Base-by-base conservation (phyloP, 2,888 invertebrate genomes). In the Hedychridium roseum region DNA sequence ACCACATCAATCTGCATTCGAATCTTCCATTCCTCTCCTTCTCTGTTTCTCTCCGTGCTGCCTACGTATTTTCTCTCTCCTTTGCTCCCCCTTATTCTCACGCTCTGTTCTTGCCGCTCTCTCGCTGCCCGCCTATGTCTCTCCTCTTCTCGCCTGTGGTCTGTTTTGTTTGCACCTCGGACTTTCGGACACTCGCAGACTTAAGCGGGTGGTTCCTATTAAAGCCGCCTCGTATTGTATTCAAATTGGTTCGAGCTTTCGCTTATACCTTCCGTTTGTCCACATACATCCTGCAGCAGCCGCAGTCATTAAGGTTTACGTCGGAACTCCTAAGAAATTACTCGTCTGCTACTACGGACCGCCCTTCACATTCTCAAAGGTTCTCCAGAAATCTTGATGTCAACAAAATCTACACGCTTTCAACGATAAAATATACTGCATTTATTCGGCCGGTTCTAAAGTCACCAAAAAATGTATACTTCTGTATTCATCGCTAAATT, bases 1-100 rank as follows among this genome's bases (percentile, higher is more conserved):
- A 77, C 67, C 77, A 67, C 76, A 75, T 78, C 76, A 75, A 78
- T 78, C 77, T 63, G 70, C 65, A 64, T 68, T 70, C 68, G 65
- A 68, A 65, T 69, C 68, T 57, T 54, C 34, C 41, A 37, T 47
- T 47, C 32, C 28, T 26, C 43, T 32, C 42, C 43, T 35, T 43
- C 51, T 47, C 56, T 30, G 46, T 50, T 27, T 38, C 48, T 45
- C 46, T 48, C 54, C 54, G 48, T 38, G 43, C 39, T 20, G 34
- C 54, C 15, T 27, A n/a, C n/a, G n/a, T 35, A 39, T 28, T 28
- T 21, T 43, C 48, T 52, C 50, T 46, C 40, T 44, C 43, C 35
- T 37, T 52, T 58, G 50, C 45, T 41, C 42, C 41, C 41, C 50
- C 43, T 26, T 39, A 43, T 48, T 42, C 45, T 40, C 34, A 39